Evolutionary conservation across 2,797 vertebrate species (phyloP), one percentile per base, ranked within the genome.

Genomic region (Brachyrhaphis roseni): DNA sequence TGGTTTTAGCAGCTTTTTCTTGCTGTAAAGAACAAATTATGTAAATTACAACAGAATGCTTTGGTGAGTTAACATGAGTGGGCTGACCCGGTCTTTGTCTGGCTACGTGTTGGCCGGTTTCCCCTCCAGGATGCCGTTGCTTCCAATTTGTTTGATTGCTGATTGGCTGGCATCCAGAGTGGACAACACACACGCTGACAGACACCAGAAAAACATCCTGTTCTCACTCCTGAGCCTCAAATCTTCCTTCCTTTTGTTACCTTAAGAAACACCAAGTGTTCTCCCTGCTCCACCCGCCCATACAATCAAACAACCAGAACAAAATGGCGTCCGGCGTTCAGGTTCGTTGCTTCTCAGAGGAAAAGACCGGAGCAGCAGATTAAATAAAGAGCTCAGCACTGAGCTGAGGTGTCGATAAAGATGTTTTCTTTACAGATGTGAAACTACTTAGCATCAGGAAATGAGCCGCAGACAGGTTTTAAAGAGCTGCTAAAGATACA

Each of bases 151-250:
- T 92, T 83, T 92, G 88, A 94, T 92, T 94, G 89, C 81, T 80
- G 81, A 91, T 82, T 93, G 93, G 93, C 90, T 74, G 83, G 72
- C 45, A 1, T 92, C 93, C 93, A 93, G 87, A 77, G 70, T 74
- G 72, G 62, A 87, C 75, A 74, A 77, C 36, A 34, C 74, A 45
- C 72, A 72, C 74, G 16, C 75, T 59, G 31, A 74, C 77, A 90
- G 36, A 88, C 87, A 85, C 68, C 75, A 84, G 83, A 88, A 89
- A 91, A 92, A 92, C 92, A 92, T 92, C 92, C 92, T 93, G 93
- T 90, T 89, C 91, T 91, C 86, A 82, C 89, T 85, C 75, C 1
- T 15, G 7, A 75, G 87, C 39, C 78, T 75, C 46, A 84, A 79
- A 84, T 87, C 88, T 82, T 91, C 90, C 86, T 89, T 85, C 84